These are phyloP conservation scores for Morus bassanus DNA, from an alignment of 2,797 vertebrate genomes.

Conservation along the genomic window DNA sequence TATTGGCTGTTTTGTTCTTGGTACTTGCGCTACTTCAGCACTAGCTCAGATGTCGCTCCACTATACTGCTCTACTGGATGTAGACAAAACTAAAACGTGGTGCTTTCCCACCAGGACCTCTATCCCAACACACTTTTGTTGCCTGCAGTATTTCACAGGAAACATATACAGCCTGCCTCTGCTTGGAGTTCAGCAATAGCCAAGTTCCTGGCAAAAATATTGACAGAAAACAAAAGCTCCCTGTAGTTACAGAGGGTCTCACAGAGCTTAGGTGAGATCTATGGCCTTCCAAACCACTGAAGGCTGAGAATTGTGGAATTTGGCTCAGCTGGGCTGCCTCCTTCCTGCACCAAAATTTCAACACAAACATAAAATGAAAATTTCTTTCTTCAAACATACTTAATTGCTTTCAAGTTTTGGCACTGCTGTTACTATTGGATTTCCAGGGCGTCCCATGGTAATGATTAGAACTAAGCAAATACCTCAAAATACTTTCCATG, in stretches of 20 bases:
- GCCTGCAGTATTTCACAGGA: background rate
- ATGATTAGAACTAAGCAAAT: conserved; percentile 68
- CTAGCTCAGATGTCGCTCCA: background rate
- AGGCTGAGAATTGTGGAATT: background rate
- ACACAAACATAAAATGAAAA: background rate
- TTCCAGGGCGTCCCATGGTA: conserved; percentile 57
- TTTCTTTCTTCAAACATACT: conserved; percentile 40
- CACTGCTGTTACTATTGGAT: conserved; percentile 55
- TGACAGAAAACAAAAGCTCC: background rate
- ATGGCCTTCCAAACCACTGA: background rate
- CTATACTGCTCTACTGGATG: background rate
- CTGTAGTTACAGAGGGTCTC: background rate
- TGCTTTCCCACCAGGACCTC: background rate
- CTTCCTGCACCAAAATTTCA: conserved; percentile 44
- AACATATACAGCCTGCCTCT: background rate
- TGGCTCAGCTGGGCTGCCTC: background rate
- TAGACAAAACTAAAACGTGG: accelerated
- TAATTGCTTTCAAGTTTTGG: conserved; percentile 66
- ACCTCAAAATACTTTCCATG: conserved; percentile 67
- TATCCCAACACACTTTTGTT: background rate
- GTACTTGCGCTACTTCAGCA: background rate
- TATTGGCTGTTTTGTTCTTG: background rate
- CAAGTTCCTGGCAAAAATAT: background rate
- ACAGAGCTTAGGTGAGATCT: background rate
- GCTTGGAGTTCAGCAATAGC: background rate